Percentiles rank a stretch among this genome's conserved stretches.
phyloP scores from a whole-genome alignment of 2,797 vertebrate genomes.

The Myotis findleyi region DNA sequence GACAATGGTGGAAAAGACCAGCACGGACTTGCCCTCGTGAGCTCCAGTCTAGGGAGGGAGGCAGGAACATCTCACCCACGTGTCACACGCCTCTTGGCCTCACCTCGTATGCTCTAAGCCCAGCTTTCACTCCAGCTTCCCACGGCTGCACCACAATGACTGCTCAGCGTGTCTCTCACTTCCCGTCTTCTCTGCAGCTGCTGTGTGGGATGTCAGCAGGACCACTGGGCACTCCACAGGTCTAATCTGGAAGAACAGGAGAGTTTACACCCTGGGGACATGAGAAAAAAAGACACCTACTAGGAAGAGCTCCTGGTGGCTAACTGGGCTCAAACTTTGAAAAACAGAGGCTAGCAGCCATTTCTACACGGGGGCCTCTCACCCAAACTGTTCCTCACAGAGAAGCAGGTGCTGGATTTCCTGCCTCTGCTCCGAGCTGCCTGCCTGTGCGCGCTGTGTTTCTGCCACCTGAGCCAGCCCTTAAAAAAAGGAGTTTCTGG shows the following conservation, averaged over 20 bases:
- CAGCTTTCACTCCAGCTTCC: neutral
- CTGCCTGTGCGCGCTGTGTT: neutral
- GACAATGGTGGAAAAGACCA: neutral
- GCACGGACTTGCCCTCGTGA: neutral
- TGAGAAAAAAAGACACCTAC: neutral
- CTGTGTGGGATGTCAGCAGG: neutral
- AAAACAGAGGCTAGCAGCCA: neutral
- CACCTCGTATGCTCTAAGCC: neutral
- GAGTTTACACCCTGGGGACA: neutral
- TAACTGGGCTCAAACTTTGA: neutral
- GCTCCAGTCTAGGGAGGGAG: neutral
- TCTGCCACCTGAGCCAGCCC: neutral
- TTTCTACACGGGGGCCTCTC: neutral
- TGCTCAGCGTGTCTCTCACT: neutral
- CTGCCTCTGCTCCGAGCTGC: neutral
- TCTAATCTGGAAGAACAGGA: neutral
- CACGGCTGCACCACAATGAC: rapidly evolving
- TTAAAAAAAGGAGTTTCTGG: neutral
- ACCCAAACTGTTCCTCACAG: neutral
- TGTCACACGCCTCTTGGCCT: neutral
- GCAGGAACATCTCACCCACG: neutral
- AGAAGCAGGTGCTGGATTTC: neutral
- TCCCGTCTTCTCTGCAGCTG: neutral
- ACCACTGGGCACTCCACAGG: neutral
- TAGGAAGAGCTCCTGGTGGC: neutral